These are phyloP conservation scores for Actinemys pallida DNA, from an alignment of 2,113 vertebrate genomes.

Conservation along the genomic window DNA sequence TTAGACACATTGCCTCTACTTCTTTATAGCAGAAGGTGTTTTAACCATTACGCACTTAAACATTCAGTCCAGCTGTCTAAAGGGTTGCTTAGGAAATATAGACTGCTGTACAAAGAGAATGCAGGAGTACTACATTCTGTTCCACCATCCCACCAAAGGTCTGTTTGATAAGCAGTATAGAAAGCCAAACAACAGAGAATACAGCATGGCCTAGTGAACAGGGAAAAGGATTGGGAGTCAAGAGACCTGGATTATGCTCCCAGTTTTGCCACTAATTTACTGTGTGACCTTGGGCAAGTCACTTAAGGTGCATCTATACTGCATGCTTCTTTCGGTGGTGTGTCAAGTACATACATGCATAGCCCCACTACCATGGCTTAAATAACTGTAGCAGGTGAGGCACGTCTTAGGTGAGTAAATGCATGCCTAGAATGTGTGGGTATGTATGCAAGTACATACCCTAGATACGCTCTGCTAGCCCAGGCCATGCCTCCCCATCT, in stretches of 20 bases:
- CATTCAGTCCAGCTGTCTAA: background rate
- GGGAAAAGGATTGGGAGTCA: background rate
- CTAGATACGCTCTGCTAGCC: background rate
- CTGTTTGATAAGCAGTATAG: background rate
- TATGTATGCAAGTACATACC: background rate
- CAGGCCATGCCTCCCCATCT: background rate
- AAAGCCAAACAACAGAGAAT: background rate
- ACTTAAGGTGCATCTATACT: background rate
- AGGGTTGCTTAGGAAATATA: background rate
- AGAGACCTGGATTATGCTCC: background rate
- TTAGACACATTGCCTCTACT: background rate
- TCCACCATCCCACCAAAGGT: background rate
- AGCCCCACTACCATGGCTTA: background rate
- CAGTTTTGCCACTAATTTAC: accelerated
- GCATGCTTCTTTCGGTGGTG: background rate
- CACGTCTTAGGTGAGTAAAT: background rate
- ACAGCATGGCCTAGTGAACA: background rate
- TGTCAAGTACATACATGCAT: background rate
- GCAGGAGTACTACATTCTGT: accelerated
- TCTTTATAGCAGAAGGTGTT: background rate
- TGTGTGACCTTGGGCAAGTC: background rate
- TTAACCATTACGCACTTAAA: background rate
- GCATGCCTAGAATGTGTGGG: background rate
- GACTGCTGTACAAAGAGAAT: background rate
- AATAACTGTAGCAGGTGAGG: background rate